Conservation (phyloP, 2,113 vertebrate species). For the Oreochromis spilurus region DNA sequence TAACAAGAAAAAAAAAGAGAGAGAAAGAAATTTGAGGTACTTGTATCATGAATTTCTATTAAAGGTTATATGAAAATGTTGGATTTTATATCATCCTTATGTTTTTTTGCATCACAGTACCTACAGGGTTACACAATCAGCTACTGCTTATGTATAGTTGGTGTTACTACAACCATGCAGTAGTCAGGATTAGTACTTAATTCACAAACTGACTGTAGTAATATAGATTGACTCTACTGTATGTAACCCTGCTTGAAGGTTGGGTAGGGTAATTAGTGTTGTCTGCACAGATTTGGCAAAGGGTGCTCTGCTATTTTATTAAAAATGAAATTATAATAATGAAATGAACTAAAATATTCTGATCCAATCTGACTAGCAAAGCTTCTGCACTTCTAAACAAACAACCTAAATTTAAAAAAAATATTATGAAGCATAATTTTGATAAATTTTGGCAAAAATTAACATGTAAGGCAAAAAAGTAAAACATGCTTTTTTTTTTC, state of each 20-base stretch:
- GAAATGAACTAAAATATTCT: conserved; percentile 9
- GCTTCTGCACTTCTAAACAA: not conserved
- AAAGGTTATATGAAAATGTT: not conserved
- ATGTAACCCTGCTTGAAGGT: not conserved
- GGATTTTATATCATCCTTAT: not conserved
- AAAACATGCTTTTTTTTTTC: conserved; percentile 8
- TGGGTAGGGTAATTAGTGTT: not conserved
- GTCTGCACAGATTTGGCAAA: not conserved
- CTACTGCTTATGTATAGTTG: not conserved
- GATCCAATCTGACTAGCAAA: not conserved
- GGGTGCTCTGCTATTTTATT: not conserved
- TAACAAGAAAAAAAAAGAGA: not conserved
- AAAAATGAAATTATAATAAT: not conserved
- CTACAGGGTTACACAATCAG: not conserved
- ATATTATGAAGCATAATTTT: not conserved
- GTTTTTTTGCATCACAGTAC: not conserved
- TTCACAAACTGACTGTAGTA: not conserved
- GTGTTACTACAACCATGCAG: not conserved
- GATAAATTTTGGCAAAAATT: not conserved
- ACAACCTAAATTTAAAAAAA: not conserved
- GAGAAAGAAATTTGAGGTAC: not conserved
- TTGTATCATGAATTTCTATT: not conserved
- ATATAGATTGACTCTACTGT: not conserved
- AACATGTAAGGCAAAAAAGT: conserved; percentile 12
- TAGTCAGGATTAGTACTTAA: not conserved